Conservation (phyloP, 2,113 vertebrate genomes). For the Sciurus niger region DNA sequence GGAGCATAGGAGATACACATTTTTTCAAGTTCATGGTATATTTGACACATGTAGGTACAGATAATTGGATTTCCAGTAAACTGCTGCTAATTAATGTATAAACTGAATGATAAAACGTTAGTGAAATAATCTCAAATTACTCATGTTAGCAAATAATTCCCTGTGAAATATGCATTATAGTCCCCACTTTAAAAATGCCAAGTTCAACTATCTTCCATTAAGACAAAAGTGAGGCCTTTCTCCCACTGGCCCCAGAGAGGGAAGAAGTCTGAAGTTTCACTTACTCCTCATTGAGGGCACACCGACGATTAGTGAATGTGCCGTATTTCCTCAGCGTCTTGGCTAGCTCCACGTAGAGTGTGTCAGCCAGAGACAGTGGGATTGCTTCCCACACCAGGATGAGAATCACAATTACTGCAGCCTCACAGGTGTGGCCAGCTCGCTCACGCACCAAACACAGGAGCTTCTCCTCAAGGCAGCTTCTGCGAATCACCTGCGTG, state of each 20-base stretch:
- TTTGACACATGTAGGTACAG: not conserved
- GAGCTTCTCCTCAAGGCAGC: conserved; percentile 94
- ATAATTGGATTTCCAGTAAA: not conserved
- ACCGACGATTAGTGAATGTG: conserved; percentile 95
- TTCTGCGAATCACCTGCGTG: conserved; percentile 95
- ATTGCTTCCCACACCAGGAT: conserved; percentile 98
- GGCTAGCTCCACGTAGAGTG: conserved; percentile 94
- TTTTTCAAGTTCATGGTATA: not conserved
- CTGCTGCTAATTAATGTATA: not conserved
- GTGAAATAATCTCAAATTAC: not conserved
- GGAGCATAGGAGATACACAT: not conserved
- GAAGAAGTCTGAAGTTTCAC: conserved; percentile 74
- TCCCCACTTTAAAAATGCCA: not conserved
- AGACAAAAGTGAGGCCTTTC: not conserved
- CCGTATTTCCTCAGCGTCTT: conserved; percentile 94
- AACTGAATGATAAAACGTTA: not conserved
- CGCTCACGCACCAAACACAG: conserved; percentile 96
- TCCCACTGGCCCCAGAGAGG: not conserved
- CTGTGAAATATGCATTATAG: not conserved
- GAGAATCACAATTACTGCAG: conserved; percentile 95
- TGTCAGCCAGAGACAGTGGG: conserved; percentile 91
- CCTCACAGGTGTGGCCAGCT: conserved; percentile 93
- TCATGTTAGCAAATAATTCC: not conserved
- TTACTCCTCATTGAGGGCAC: conserved; percentile 98
- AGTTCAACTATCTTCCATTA: not conserved